These are phyloP conservation scores for Calameuta idolon DNA, from an alignment of 2,888 invertebrate species.

Conservation along the genomic window DNA sequence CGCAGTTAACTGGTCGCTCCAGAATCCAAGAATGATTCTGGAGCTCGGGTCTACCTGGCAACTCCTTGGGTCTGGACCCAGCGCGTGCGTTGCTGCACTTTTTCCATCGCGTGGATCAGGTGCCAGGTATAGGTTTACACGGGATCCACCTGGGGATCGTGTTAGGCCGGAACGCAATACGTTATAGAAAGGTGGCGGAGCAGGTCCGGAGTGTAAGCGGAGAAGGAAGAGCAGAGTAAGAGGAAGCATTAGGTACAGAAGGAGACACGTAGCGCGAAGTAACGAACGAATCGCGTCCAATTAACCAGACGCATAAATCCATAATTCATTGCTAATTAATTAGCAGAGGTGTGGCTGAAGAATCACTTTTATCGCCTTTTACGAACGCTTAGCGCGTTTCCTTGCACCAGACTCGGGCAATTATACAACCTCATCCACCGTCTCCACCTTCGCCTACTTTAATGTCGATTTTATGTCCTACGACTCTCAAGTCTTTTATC, in stretches of 20 bases:
- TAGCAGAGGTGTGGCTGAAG: slow-evolving; percentile 31
- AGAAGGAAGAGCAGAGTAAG: neutral
- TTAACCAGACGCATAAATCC: slow-evolving; percentile 49
- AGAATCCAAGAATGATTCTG: neutral
- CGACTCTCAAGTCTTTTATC: neutral
- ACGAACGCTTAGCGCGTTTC: slow-evolving; percentile 5
- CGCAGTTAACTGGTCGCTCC: neutral
- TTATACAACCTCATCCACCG: neutral
- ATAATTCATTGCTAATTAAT: slow-evolving; percentile 59
- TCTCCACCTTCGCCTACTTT: neutral
- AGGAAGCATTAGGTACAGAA: neutral
- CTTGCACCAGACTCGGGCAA: neutral
- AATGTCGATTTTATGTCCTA: slow-evolving; percentile 2
- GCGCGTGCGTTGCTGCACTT: neutral
- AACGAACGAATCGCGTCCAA: slow-evolving; percentile 43
- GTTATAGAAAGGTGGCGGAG: neutral
- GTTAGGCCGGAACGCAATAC: neutral
- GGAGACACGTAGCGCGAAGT: slow-evolving; percentile 5
- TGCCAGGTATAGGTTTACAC: neutral
- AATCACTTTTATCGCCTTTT: slow-evolving; percentile 18
- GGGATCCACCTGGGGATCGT: neutral
- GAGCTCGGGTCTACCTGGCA: neutral
- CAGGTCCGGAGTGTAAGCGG: neutral
- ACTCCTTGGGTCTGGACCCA: neutral
- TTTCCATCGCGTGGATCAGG: neutral